Percentiles rank a stretch among this genome's conserved stretches.
Conservation (phyloP, 23 tunicate species). For the Styela plicata region DNA sequence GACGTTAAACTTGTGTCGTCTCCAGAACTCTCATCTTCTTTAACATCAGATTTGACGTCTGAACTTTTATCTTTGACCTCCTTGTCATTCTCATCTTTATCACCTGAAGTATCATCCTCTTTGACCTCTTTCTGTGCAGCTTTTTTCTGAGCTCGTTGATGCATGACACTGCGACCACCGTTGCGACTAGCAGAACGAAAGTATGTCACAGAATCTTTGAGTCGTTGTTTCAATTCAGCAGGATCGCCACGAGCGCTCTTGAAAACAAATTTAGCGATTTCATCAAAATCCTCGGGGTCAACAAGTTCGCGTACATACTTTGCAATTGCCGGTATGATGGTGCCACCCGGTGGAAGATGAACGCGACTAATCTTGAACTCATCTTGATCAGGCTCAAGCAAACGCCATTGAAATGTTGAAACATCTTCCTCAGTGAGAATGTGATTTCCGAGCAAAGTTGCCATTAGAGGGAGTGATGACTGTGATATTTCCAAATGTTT, state of each 20-base stretch:
- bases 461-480: slow-evolving; percentile 24
- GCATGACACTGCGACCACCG: slow-evolving; percentile 26
- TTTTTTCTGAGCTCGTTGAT: slow-evolving; percentile 8
- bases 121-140: slow-evolving; percentile 4
- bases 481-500: slow-evolving; percentile 31
- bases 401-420: slow-evolving; percentile 21
- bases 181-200: slow-evolving; percentile 41
- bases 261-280: slow-evolving; percentile 31
- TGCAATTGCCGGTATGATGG: slow-evolving; percentile 38
- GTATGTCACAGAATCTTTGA: slow-evolving; percentile 32
- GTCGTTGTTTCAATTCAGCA: slow-evolving; percentile 15
- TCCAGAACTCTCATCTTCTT: not conserved
- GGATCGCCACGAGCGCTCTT: slow-evolving; percentile 10
- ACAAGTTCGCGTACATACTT: slow-evolving; percentile 25
- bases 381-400: slow-evolving; percentile 30
- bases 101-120: not conserved
- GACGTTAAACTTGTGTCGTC: not conserved
- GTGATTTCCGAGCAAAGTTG: slow-evolving; percentile 40
- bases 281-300: slow-evolving; percentile 29
- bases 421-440: slow-evolving; percentile 38
- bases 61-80: too few species aligned
- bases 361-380: slow-evolving; percentile 21
- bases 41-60: not conserved
- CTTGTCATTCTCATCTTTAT: not conserved
- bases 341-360: slow-evolving; percentile 25